Evolutionary conservation across 1,140 invertebrate genomes (phyloP), one percentile per base, ranked within the genome.

Genomic region (Formica selysi): DNA sequence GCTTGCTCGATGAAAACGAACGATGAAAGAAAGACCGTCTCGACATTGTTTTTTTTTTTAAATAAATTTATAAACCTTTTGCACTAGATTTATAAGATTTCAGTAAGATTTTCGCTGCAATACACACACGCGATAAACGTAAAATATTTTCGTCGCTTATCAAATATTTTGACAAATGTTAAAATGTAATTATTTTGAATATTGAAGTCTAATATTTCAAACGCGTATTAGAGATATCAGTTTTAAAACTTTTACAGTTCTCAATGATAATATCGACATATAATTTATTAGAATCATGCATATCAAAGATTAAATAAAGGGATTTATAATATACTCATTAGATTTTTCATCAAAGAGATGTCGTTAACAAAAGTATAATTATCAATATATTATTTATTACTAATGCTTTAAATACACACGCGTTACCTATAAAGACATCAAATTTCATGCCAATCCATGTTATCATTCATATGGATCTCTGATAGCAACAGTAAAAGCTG

Each of bases 1-100:
- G 68, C 10, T 10, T 11, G 1, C 68, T 61, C 54, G 79, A 44
- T 61, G 68, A 48, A 73, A 36, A 44, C 26, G 54, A 2, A 74
- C 54, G 41, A 32, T n/a, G 68, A 83, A 38, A 74, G 29, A 19
- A 51, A 73, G 79, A 83, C 38, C 38, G 54, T 83, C 79, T 26
- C 38, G 38, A 54, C n/a, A 61, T 83, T 81, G 44, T 48, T 3
- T 13, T 68, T 73, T 61, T 73, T 81, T 73, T 36, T 73, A 19
- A 54, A 54, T 73, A 73, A 70, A 80, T 64, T 65, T 29, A 48
- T 29, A 22, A 70, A 51, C 16, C 67, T 73, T 83, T 83, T 67
- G 26, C 38, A 71, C 13, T 19, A 7, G 19, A 83, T 80, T 80
- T 80, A 80, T 80, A 70, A 83, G 19, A n/a, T 74, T n/a, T 41